Evolutionary conservation across 2,888 invertebrate genomes (phyloP).

Genomic region (Eudasyphora cyanicolor): DNA sequence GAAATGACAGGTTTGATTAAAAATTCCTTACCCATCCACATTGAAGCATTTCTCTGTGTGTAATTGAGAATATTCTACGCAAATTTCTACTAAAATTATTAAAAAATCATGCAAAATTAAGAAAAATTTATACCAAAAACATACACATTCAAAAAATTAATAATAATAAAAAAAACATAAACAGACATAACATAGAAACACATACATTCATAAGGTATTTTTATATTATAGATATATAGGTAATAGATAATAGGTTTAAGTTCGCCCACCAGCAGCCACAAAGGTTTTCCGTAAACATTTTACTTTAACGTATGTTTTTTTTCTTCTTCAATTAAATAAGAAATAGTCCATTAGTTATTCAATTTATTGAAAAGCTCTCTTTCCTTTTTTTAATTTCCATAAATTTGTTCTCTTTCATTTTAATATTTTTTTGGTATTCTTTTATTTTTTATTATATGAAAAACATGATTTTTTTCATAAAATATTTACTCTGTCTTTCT

Average conservation of each 20-base stretch:
- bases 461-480: conserved; percentile 24
- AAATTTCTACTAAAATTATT: too few species aligned
- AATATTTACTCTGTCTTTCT: conserved; percentile 6
- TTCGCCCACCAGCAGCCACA: conserved; percentile 78
- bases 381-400: conserved; percentile 11
- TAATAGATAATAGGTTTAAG: conserved; percentile 52
- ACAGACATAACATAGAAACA: neutral
- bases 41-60: too few species aligned
- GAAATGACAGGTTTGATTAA: too few species aligned
- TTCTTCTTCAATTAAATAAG: conserved; percentile 32
- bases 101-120: neutral
- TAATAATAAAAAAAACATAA: neutral
- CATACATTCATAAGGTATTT: neutral
- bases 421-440: conserved; percentile 29
- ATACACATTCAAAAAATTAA: neutral
- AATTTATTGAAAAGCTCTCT: conserved; percentile 33
- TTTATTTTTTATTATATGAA: conserved; percentile 26
- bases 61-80: too few species aligned
- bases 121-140: neutral
- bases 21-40: too few species aligned
- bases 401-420: conserved; percentile 12
- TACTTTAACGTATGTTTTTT: neutral
- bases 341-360: conserved; percentile 27
- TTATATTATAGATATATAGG: conserved; percentile 16
- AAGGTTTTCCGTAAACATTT: conserved; percentile 65